phyloP scores from a whole-genome alignment of 2,797 vertebrate genomes.

The Pempheris klunzingeri region DNA sequence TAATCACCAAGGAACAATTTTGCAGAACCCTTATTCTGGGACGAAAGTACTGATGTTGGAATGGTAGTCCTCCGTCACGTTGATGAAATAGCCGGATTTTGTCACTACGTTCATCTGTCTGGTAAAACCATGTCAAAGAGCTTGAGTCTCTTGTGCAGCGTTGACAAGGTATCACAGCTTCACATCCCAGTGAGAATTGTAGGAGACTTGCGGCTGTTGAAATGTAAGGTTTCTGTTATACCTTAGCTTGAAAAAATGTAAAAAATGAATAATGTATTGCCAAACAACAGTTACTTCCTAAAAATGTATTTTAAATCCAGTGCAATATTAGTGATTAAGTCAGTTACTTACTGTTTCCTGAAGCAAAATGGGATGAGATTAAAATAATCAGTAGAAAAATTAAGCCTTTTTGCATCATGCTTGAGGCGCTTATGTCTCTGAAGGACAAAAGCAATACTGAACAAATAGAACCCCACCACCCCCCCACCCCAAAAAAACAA shows the following conservation, averaged over 20 bases:
- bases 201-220: background rate
- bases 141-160: background rate
- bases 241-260: background rate
- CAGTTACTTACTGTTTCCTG: constrained; percentile 56
- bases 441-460: background rate
- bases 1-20: constrained; percentile 62
- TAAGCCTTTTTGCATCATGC: constrained; percentile 20
- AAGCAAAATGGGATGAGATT: background rate
- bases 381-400: constrained; percentile 48
- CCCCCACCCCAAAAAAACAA: no score
- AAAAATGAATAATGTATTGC: background rate
- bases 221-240: constrained; percentile 28
- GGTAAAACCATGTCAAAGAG: constrained; percentile 57
- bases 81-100: fast-evolving
- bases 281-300: background rate
- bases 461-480: background rate
- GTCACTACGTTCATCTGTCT: background rate
- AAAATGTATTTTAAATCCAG: background rate
- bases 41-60: fast-evolving
- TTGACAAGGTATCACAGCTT: constrained; percentile 60
- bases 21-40: fast-evolving
- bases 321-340: background rate
- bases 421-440: background rate
- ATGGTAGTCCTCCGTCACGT: background rate
- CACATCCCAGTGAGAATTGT: constrained; percentile 51